Conservation (phyloP, 2,113 vertebrate genomes). For the Oryzias melastigma region DNA sequence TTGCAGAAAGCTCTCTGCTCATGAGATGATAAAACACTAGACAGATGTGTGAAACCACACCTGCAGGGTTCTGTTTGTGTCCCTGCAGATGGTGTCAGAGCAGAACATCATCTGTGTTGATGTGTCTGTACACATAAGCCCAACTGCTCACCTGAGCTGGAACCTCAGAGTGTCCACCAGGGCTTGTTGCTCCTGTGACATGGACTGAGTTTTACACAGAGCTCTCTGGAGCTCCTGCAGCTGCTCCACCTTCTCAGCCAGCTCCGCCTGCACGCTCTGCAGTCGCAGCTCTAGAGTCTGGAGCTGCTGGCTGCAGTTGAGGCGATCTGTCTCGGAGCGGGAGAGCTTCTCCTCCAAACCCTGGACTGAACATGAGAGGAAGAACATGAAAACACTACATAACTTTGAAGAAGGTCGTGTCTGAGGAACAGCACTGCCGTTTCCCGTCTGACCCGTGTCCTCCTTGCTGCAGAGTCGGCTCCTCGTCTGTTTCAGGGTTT, state of each 20-base stretch:
- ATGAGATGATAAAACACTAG: too few species aligned
- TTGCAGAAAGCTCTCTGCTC: slow-evolving; percentile 14
- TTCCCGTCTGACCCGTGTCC: slow-evolving; percentile 71
- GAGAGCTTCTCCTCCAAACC: slow-evolving; percentile 85
- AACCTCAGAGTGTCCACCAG: slow-evolving; percentile 79
- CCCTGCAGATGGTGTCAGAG: background rate
- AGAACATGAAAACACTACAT: background rate
- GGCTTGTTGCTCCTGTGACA: slow-evolving; percentile 79
- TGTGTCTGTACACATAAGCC: background rate
- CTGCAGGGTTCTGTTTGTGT: too few species aligned
- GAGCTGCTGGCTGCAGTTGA: slow-evolving; percentile 73
- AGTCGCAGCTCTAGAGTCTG: slow-evolving; percentile 80
- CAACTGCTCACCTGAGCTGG: slow-evolving; percentile 82
- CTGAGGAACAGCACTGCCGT: background rate
- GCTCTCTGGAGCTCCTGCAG: slow-evolving; percentile 80
- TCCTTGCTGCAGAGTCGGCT: slow-evolving; percentile 80
- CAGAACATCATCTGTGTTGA: background rate
- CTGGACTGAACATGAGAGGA: slow-evolving; percentile 65
- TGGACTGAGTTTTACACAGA: slow-evolving; percentile 81
- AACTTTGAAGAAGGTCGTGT: background rate
- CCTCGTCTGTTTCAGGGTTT: slow-evolving; percentile 77
- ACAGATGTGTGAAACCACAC: background rate
- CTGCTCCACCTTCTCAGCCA: slow-evolving; percentile 75
- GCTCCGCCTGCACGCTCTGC: slow-evolving; percentile 73
- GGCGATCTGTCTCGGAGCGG: slow-evolving; percentile 76